Evolutionary conservation across 2,888 invertebrate species (phyloP), one percentile per base, ranked within the genome.

Genomic region (Leptarthrus brevirostris): DNA sequence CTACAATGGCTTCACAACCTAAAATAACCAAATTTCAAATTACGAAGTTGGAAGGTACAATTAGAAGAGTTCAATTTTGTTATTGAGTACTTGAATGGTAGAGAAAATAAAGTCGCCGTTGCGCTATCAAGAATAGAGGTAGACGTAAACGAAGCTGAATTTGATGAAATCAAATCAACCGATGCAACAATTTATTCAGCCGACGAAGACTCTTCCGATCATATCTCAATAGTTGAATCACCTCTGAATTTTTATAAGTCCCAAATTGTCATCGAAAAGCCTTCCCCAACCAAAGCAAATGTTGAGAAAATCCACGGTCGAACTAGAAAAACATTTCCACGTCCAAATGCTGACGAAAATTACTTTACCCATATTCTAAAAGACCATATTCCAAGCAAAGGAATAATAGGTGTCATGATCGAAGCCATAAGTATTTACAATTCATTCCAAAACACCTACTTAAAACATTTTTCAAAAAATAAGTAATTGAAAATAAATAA

Each of bases 1-100:
- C 58, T 75, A 1, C 71, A 52, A 20, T 78, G 76, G 76, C 22
- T 77, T 8, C 52, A 70, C 16, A 44, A 58, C 12, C 53, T 64
- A 3, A 77, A 74, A 47, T 61, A 76, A 53, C 72, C 70, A 26
- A 77, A 73, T 66, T 40, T 30, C 12, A 76, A 66, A 34, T n/a
- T 66, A 2, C 54, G 66, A 64, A 64, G 66, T 22, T 74, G 72
- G 71, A 71, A 36, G 30, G 30, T 58, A 2, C 56, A 47, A 16
- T 26, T 77, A 34, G 77, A 76, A 44, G 75, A 72, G 20, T 72
- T 56, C 22, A 47, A 58, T 8, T 72, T 56, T 12, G 47, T 56
- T 5, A 75, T 76, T 6, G 61, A 5, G 74, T 75, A 72, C 79
- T 78, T 53, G 77, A 78, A 26, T 78, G 75, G 30, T 30, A 30